These are phyloP conservation scores for Xyliphius kryptos DNA, from an alignment of 2,113 vertebrate genomes.

Conservation along the genomic window DNA sequence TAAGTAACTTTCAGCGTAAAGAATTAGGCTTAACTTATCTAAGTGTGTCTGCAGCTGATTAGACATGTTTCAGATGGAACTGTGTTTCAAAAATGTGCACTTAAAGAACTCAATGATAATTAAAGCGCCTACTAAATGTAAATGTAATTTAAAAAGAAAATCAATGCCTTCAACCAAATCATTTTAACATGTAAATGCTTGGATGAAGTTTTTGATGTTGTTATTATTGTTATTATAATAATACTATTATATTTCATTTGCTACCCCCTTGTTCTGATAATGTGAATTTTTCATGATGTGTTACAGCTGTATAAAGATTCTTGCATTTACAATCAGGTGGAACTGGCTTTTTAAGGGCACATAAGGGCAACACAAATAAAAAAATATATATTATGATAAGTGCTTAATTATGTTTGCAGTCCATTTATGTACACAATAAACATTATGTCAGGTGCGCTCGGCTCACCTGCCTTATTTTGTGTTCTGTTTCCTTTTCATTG, in stretches of 20 bases:
- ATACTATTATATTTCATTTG: too few relatives aligned
- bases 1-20: neutral
- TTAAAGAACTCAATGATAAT: neutral
- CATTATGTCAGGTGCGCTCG: too few relatives aligned
- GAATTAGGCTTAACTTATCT: slow-evolving; percentile 19
- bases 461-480: too few relatives aligned
- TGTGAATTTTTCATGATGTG: slow-evolving; percentile 6
- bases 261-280: too few relatives aligned
- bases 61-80: slow-evolving; percentile 4
- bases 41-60: slow-evolving; percentile 22
- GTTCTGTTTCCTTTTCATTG: too few relatives aligned
- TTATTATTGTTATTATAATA: too few relatives aligned
- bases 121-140: too few relatives aligned
- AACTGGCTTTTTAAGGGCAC: too few relatives aligned
- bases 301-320: slow-evolving; percentile 19
- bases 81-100: neutral
- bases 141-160: too few relatives aligned
- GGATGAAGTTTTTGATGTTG: too few relatives aligned
- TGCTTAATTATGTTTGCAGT: slow-evolving; percentile 30
- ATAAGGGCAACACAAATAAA: slow-evolving; percentile 19
- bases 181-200: neutral
- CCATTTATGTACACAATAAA: slow-evolving; percentile 10
- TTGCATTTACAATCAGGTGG: too few relatives aligned
- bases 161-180: neutral
- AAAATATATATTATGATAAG: slow-evolving; percentile 30